Evolutionary conservation across 2,797 vertebrate genomes (phyloP).

Genomic region (Carapus acus): DNA sequence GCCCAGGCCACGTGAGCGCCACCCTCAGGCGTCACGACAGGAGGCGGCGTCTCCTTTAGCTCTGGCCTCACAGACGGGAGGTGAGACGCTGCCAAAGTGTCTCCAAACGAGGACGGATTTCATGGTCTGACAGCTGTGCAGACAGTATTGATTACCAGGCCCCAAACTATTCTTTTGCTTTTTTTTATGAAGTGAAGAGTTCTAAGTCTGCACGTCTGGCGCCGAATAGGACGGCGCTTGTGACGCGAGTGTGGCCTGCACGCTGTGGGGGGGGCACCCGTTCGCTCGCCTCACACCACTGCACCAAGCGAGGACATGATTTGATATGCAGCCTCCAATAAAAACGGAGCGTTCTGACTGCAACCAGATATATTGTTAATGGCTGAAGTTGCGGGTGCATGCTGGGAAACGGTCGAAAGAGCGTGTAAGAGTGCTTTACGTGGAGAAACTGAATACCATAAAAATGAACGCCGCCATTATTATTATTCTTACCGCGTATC

Average conservation of each 20-base stretch:
- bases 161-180: slow-evolving; percentile 40
- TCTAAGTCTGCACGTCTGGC: slow-evolving; percentile 61
- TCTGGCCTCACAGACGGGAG: slow-evolving; percentile 32
- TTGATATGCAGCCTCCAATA: slow-evolving; percentile 63
- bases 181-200: slow-evolving; percentile 74
- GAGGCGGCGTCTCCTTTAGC: slow-evolving; percentile 12
- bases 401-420: slow-evolving; percentile 51
- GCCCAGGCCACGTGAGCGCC: not conserved
- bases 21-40: not conserved
- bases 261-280: slow-evolving; percentile 35
- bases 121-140: slow-evolving; percentile 71
- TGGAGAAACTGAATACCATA: slow-evolving; percentile 66
- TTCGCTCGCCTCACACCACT: slow-evolving; percentile 45
- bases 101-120: slow-evolving; percentile 55
- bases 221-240: slow-evolving; percentile 47
- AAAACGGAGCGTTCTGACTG: slow-evolving; percentile 55
- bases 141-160: slow-evolving; percentile 70
- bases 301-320: slow-evolving; percentile 57
- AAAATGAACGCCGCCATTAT: slow-evolving; percentile 55
- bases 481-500: slow-evolving; percentile 61
- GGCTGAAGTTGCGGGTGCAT: slow-evolving; percentile 41
- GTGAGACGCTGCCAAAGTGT: slow-evolving; percentile 13
- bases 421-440: slow-evolving; percentile 54
- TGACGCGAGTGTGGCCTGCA: slow-evolving; percentile 24
- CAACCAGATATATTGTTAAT: slow-evolving; percentile 76